Evolutionary conservation across 2,888 invertebrate genomes (phyloP).

Genomic region (Thera britannica): DNA sequence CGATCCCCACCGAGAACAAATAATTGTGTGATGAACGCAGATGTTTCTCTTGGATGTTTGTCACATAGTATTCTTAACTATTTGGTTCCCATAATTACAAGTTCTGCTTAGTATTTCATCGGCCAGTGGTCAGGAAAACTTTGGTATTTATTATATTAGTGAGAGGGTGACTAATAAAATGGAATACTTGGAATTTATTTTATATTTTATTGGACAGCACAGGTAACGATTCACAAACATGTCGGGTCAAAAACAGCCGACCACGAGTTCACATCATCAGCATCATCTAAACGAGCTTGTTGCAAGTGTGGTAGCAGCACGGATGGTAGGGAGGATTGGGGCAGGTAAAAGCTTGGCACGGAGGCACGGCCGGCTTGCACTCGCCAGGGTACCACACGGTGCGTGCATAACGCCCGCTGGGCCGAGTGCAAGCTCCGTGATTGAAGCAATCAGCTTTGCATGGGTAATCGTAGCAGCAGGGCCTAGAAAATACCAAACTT

Average conservation of each 20-base stretch:
- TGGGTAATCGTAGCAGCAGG: conserved; percentile 78
- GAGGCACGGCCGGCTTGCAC: conserved; percentile 67
- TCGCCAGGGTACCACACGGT: conserved; percentile 79
- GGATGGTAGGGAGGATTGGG: conserved; percentile 79
- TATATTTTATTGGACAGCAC: conserved; percentile 20
- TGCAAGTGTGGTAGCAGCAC: conserved; percentile 74
- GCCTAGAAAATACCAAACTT: conserved; percentile 50
- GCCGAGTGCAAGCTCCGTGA: conserved; percentile 73
- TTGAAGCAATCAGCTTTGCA: conserved; percentile 81
- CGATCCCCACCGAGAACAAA: too few species aligned
- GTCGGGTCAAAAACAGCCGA: conserved; percentile 53
- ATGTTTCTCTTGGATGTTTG: too few species aligned
- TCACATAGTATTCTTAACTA: too few species aligned
- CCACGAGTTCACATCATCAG: neutral
- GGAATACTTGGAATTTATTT: neutral
- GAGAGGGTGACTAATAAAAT: neutral
- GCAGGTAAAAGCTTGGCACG: conserved; percentile 77
- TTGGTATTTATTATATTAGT: too few species aligned
- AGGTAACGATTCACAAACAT: conserved; percentile 55
- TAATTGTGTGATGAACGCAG: too few species aligned
- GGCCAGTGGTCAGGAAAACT: too few species aligned
- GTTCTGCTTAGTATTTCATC: too few species aligned
- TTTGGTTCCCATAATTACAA: too few species aligned
- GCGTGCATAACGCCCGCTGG: conserved; percentile 75
- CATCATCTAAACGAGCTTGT: conserved; percentile 62